phyloP scores from a whole-genome alignment of 2,888 invertebrate species.

The Nudaria mundana region DNA sequence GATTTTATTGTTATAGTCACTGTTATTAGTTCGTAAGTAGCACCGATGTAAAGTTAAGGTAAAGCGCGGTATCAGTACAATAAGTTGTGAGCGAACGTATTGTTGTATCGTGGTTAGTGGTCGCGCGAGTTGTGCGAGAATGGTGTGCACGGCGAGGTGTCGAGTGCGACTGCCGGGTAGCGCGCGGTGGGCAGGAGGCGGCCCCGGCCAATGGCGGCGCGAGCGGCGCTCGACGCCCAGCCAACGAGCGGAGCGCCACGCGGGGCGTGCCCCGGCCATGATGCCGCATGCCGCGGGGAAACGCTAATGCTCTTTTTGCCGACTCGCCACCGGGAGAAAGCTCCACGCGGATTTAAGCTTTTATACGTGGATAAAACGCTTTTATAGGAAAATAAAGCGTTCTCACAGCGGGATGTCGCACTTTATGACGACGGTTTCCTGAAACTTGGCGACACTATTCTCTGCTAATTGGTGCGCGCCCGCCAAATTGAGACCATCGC shows the following conservation, averaged over 20 bases:
- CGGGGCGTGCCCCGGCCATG: constrained; percentile 74
- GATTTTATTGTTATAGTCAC: too few relatives aligned
- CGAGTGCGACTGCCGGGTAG: constrained; percentile 44
- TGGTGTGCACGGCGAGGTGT: constrained; percentile 41
- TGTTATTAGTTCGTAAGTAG: constrained; percentile 4
- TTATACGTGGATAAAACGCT: constrained; percentile 81
- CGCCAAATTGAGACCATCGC: constrained; percentile 57
- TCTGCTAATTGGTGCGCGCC: constrained; percentile 67
- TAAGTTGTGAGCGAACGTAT: constrained; percentile 16
- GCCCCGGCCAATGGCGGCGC: constrained; percentile 37
- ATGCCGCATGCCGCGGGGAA: constrained; percentile 58
- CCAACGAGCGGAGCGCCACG: constrained; percentile 25
- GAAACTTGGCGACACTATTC: constrained; percentile 74
- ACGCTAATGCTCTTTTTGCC: constrained; percentile 77
- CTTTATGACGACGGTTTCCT: constrained; percentile 76
- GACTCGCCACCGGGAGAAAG: constrained; percentile 73
- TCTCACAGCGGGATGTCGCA: constrained; percentile 76
- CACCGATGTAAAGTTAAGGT: constrained; percentile 1
- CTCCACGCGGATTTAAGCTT: constrained; percentile 80
- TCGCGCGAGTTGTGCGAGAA: constrained; percentile 17
- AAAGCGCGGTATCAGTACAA: constrained; percentile 9
- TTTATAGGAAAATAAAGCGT: constrained; percentile 80
- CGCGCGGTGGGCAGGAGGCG: constrained; percentile 41
- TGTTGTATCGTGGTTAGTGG: constrained; percentile 23
- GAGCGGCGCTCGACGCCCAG: constrained; percentile 29